Evolutionary conservation across 1,140 invertebrate genomes (phyloP), one percentile per base, ranked within the genome.

Genomic region (Melanaphis sacchari): DNA sequence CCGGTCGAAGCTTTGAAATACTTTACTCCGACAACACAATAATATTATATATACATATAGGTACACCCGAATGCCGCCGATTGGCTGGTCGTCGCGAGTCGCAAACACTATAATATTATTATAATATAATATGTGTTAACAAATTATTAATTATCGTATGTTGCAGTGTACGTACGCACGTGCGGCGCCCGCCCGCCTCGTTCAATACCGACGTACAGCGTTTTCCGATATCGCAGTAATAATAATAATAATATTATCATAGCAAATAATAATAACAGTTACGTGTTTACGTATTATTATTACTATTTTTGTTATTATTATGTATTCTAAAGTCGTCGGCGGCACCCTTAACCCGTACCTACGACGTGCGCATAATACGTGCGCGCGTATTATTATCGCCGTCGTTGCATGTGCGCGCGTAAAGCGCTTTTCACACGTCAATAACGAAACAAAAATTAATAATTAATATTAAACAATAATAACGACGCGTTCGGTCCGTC

Each of bases 401-500:
- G 59, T 66, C 59, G 59, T 59, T 4, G 26, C 54, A 59, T 59
- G 15, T 59, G 54, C 26, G 26, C 59, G 15, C 59, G n/a, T 66
- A 66, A 66, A 31, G n/a, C 31, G n/a, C 59, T n/a, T 66, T 66
- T 66, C 59, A 18, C 59, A 66, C 59, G 59, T 18, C 59, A 66
- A 66, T 66, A 66, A 66, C 31, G 59, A 66, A 66, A 66, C 59
- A 66, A 66, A 66, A n/a, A 66, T 66, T 66, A 66, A 66, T 66
- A 15, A 66, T 66, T 66, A 15, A 66, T 66, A 66, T 66, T n/a
- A 66, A n/a, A 66, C 59, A 66, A 66, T 66, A 66, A 66, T 66
- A n/a, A 66, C n/a, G n/a, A n/a, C 59, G 31, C 54, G 54, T 31
- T 31, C 26, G 26, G 54, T 31, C 2, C 4, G 15, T 15, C 15